Percentiles rank a stretch among this genome's conserved stretches.
Evolutionary conservation across 2,888 invertebrate genomes (phyloP).

Genomic region (Anagyrus pseudococci): DNA sequence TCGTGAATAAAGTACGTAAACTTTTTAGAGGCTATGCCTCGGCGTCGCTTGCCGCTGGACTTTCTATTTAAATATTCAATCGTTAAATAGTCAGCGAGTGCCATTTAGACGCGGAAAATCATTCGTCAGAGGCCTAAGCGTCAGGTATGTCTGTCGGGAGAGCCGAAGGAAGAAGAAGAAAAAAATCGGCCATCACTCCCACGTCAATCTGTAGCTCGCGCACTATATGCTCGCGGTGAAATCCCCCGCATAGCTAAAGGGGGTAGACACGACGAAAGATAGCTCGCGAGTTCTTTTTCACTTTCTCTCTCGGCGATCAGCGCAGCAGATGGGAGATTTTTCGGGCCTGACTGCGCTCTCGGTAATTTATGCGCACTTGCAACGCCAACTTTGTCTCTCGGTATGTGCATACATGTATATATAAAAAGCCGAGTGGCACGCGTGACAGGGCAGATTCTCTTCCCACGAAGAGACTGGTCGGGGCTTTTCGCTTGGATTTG

Average conservation of each 20-base stretch:
- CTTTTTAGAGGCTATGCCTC: too few relatives aligned
- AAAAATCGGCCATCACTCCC: slow-evolving; percentile 4
- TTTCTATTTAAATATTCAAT: slow-evolving; percentile 14
- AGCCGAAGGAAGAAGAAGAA: neutral
- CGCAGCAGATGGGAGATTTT: neutral
- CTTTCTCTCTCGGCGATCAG: slow-evolving; percentile 8
- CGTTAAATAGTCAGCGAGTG: neutral
- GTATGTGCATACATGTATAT: too few relatives aligned
- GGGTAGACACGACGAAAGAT: neutral
- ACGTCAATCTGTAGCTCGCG: neutral
- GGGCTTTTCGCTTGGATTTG: neutral
- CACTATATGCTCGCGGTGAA: neutral
- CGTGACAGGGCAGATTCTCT: neutral
- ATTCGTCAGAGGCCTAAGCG: neutral
- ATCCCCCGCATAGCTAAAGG: neutral
- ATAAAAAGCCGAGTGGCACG: neutral
- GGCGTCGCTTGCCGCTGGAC: too few relatives aligned
- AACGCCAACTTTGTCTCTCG: neutral
- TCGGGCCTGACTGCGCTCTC: neutral
- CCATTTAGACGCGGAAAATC: neutral
- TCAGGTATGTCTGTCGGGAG: too few relatives aligned
- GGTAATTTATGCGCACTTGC: slow-evolving; percentile 13
- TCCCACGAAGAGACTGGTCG: too few relatives aligned
- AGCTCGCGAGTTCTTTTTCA: neutral
- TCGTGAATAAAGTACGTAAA: too few relatives aligned